Base-by-base conservation (phyloP, 2,113 vertebrate species). In the Chaetodon auriga region DNA sequence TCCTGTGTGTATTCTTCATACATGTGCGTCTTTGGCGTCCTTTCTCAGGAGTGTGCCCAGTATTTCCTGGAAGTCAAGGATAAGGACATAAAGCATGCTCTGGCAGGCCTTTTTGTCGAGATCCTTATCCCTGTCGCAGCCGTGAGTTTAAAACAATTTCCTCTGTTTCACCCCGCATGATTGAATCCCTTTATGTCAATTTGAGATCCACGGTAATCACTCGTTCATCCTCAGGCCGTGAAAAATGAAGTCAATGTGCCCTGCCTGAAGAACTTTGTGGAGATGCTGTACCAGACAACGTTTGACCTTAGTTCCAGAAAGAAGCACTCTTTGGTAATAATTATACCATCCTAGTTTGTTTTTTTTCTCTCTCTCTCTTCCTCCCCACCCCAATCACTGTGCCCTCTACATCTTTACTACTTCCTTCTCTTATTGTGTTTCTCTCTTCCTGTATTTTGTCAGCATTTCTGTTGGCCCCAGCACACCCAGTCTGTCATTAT, bases 161-260 rank as follows among this genome's bases (percentile, higher is more conserved):
- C 16, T 23, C n/a, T 8, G 7, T 43, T 65, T 45, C n/a, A 5
- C 38, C 73, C 36, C 2, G 9, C 0, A 10, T 55, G 13, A 18
- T 15, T 53, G 7, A 63, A 57, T 45, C 14, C n/a, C 7, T 13
- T 0, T 16, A 7, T 69, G 43, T 75, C 10, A 36, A 11, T 41
- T 38, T 25, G 19, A 45, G 6, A 3, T 68, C 14, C 5, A 23
- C 12, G 21, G 6, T 68, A 51, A 81, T 61, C 6, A 73, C 43
- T 84, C 9, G 0, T 91, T 92, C 89, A 85, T 90, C 87, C 71
- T 77, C 84, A 99, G 98, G 97, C 98, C 95, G 98, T 99, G 94
- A 99, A 99, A 95, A 99, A 99, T 90, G 98, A 99, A 97, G 98
- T 99, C 91, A 99, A 99, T 83, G 98, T 99, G 92, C 98, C 98